These are phyloP conservation scores for Eriosoma lanigerum DNA, from an alignment of 1,140 invertebrate genomes.

Conservation along the genomic window DNA sequence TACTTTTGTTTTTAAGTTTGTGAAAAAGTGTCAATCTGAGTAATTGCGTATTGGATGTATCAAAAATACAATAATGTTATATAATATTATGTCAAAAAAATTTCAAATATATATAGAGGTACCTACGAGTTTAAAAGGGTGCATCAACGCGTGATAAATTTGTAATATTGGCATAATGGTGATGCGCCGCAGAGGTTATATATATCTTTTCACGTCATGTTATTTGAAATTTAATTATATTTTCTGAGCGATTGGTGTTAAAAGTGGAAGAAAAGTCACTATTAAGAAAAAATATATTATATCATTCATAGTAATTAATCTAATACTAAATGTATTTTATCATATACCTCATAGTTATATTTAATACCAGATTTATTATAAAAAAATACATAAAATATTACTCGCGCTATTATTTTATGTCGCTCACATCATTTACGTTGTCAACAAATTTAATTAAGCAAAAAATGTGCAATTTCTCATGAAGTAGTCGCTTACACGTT, in stretches of 20 bases:
- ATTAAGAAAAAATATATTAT: no score
- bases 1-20: neutral
- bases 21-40: neutral
- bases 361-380: no score
- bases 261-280: neutral
- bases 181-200: neutral
- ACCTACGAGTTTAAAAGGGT: constrained; percentile 2
- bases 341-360: no score
- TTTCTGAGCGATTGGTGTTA: neutral
- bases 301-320: no score
- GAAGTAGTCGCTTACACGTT: no score
- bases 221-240: constrained; percentile 41
- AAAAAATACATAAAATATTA: no score
- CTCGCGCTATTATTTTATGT: no score
- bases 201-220: constrained; percentile 22
- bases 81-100: neutral
- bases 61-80: constrained; percentile 1
- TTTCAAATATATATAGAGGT: neutral
- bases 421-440: no score
- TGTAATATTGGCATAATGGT: constrained; percentile 6
- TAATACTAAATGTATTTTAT: no score
- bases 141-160: constrained; percentile 14
- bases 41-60: constrained; percentile 24
- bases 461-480: no score
- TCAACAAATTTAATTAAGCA: no score